Percentiles rank a stretch among this genome's conserved stretches.
These are phyloP conservation scores for Pseudoips prasinana DNA, from an alignment of 2,888 invertebrate genomes.

Conservation along the genomic window DNA sequence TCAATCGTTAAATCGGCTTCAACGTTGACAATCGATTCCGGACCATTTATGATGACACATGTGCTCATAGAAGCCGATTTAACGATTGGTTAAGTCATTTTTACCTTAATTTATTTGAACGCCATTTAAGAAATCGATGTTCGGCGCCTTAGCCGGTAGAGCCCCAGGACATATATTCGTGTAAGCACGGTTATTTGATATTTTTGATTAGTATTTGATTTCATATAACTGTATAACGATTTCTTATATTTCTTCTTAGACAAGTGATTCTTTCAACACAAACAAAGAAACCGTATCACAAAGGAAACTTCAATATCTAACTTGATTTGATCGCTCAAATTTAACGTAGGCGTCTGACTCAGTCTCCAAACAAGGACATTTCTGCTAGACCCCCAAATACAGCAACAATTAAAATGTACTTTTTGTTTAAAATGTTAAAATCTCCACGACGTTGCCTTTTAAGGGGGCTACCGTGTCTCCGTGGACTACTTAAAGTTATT, in stretches of 20 bases:
- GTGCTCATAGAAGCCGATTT: too few relatives aligned
- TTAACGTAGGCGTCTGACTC: slow-evolving; percentile 44
- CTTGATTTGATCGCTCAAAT: slow-evolving; percentile 28
- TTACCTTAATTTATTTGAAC: too few relatives aligned
- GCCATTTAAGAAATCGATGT: too few relatives aligned
- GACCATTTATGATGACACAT: too few relatives aligned
- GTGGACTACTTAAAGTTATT: slow-evolving; percentile 39
- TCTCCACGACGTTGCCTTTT: slow-evolving; percentile 49
- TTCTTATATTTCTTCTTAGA: not conserved
- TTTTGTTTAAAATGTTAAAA: slow-evolving; percentile 55
- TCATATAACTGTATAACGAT: not conserved
- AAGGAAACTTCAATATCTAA: slow-evolving; percentile 8
- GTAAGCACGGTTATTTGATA: too few relatives aligned
- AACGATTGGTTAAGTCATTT: too few relatives aligned
- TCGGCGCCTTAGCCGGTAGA: too few relatives aligned
- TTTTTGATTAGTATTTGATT: too few relatives aligned
- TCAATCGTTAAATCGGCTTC: too few relatives aligned
- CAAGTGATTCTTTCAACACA: slow-evolving; percentile 5
- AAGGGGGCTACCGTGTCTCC: slow-evolving; percentile 46
- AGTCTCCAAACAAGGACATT: slow-evolving; percentile 35
- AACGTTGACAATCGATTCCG: too few relatives aligned
- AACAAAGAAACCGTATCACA: slow-evolving; percentile 9
- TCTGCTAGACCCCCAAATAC: slow-evolving; percentile 33
- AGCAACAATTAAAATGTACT: slow-evolving; percentile 37
- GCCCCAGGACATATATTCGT: too few relatives aligned